phyloP scores from a whole-genome alignment of 2,888 invertebrate genomes.

The Poecilus cupreus region DNA sequence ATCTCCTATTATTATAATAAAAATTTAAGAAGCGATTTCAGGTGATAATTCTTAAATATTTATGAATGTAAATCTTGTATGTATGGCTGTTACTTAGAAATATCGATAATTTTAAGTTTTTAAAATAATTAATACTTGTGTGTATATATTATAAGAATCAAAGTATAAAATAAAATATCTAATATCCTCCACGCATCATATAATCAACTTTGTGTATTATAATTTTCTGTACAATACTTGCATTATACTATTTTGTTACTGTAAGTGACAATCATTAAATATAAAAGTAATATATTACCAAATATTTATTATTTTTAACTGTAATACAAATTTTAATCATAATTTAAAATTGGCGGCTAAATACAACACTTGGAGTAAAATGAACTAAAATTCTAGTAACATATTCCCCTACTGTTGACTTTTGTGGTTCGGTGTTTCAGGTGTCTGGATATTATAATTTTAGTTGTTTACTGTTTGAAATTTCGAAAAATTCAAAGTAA shows the following conservation, averaged over 20 bases:
- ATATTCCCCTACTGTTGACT: no score
- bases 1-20: slow-evolving; percentile 37
- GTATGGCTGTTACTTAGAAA: slow-evolving; percentile 29
- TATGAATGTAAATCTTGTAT: slow-evolving; percentile 33
- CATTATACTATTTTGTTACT: slow-evolving; percentile 37
- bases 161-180: slow-evolving; percentile 19
- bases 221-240: slow-evolving; percentile 26
- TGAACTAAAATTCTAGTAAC: no score
- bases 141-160: slow-evolving; percentile 28
- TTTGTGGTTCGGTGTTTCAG: no score
- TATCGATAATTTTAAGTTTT: slow-evolving; percentile 15
- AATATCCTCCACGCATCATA: slow-evolving; percentile 7
- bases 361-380: no score
- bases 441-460: no score
- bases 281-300: slow-evolving; percentile 22
- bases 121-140: slow-evolving; percentile 5
- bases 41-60: slow-evolving; percentile 42
- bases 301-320: slow-evolving; percentile 1
- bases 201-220: slow-evolving; percentile 31
- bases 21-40: background rate
- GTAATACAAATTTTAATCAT: background rate
- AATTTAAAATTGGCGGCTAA: background rate
- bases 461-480: no score
- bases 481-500: no score
- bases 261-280: slow-evolving; percentile 45